phyloP scores from a whole-genome alignment of 2,888 invertebrate genomes.

The Penaeus monodon region DNA sequence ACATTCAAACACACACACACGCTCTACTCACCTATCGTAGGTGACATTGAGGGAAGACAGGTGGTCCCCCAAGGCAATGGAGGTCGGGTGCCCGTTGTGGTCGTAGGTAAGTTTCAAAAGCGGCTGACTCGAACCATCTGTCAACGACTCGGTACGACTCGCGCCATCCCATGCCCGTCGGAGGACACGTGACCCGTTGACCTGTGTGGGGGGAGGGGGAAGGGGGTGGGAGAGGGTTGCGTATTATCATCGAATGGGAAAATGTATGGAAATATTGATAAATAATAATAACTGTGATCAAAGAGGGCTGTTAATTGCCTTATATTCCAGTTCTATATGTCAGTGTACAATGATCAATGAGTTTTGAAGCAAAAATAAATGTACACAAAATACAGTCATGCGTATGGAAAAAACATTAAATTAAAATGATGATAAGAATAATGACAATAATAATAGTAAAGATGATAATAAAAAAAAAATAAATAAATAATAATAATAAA shows the following conservation, averaged over 20 bases:
- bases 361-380: no score
- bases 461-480: neutral
- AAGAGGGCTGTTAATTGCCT: no score
- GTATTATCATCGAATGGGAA: neutral
- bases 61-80: slow-evolving; percentile 78
- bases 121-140: slow-evolving; percentile 84
- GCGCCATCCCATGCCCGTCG: slow-evolving; percentile 94
- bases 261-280: no score
- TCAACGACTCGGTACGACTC: slow-evolving; percentile 89
- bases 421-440: neutral
- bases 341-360: no score
- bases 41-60: slow-evolving; percentile 87
- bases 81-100: slow-evolving; percentile 88
- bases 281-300: no score
- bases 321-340: no score
- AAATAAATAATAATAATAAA: neutral
- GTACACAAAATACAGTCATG: no score
- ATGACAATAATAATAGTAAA: neutral
- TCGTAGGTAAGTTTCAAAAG: slow-evolving; percentile 90
- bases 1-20: neutral
- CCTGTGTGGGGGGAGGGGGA: slow-evolving; percentile 73
- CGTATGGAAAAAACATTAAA: no score
- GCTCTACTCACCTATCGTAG: slow-evolving; percentile 77
- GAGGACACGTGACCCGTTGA: slow-evolving; percentile 89
- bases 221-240: neutral